Evolutionary conservation across 2,888 invertebrate species (phyloP), one percentile per base, ranked within the genome.

Genomic region (Lathronympha strigana): DNA sequence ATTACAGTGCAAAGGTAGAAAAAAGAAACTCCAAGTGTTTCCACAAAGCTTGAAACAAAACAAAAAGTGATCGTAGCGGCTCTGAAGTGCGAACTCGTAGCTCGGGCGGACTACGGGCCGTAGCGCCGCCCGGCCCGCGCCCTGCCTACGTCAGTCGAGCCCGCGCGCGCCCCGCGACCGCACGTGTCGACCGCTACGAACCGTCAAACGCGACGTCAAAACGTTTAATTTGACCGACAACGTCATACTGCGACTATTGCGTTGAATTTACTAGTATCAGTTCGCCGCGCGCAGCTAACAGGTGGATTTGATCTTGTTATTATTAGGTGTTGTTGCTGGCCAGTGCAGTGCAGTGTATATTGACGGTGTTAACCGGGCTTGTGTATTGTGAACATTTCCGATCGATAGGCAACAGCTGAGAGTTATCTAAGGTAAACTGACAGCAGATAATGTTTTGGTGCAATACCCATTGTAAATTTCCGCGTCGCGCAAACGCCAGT

Each of bases 111-210:
- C 55, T 58, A 45, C 66, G 73, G 73, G 73, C 76, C 72, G 73
- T 70, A 66, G 68, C 67, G 58, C 63, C 67, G 61, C 63, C 70
- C 66, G 81, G 78, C 80, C 78, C 75, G 76, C 76, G 76, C 77
- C 74, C 76, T 45, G 70, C 75, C 74, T 73, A 69, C 75, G 74
- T 70, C 76, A 62, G 31, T 53, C 21, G 17, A 81, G 81, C 82
- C 80, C 84, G 82, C 71, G 74, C 76, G 73, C 69, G 69, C 79
- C 73, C 66, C 68, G 68, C 19, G 74, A 66, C 33, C 71, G 81
- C 71, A 82, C 83, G 85, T 73, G 68, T 57, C 61, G 54, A 50
- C 43, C 25, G 11, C 33, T 43, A 60, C 67, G 36, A 69, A 70
- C 69, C 70, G 72, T 72, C 75, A 76, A 74, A 73, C 74, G 71